Percentiles rank a stretch among this genome's conserved stretches.
phyloP scores from a whole-genome alignment of 2,888 invertebrate genomes.

The Spodoptera picta region DNA sequence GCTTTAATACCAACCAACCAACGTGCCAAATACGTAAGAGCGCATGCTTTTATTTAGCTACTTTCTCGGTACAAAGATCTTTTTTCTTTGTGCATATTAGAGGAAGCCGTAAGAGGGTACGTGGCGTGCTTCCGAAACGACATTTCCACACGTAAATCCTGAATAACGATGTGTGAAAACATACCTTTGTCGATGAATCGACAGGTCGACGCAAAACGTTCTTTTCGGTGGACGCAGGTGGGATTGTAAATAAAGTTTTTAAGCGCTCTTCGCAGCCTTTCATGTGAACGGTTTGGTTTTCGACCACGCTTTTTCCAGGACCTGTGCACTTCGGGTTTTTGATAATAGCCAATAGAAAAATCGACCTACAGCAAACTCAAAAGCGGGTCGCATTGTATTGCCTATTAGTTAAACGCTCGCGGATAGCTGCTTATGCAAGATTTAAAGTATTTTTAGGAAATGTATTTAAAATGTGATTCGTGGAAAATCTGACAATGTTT shows the following conservation, averaged over 20 bases:
- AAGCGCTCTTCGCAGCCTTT: slow-evolving; percentile 36
- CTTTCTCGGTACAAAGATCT: slow-evolving; percentile 71
- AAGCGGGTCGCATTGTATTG: slow-evolving; percentile 1
- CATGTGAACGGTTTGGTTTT: slow-evolving; percentile 24
- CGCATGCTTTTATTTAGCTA: slow-evolving; percentile 73
- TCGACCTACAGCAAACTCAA: slow-evolving; percentile 14
- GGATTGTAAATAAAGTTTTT: slow-evolving; percentile 58
- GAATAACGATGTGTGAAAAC: slow-evolving; percentile 77
- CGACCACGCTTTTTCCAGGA: slow-evolving; percentile 31
- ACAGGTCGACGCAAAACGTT: slow-evolving; percentile 53
- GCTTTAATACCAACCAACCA: slow-evolving; percentile 72
- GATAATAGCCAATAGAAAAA: slow-evolving; percentile 35
- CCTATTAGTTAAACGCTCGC: slow-evolving; percentile 5
- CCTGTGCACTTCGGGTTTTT: slow-evolving; percentile 23
- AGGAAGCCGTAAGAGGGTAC: slow-evolving; percentile 74
- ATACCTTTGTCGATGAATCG: slow-evolving; percentile 64
- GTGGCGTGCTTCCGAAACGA: slow-evolving; percentile 75
- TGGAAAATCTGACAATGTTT: no score
- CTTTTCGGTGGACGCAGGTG: slow-evolving; percentile 51
- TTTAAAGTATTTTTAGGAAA: no score
- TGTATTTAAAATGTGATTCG: no score
- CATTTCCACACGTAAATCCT: slow-evolving; percentile 73
- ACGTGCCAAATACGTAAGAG: slow-evolving; percentile 74
- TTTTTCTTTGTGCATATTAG: slow-evolving; percentile 84
- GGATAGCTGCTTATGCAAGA: background rate